Evolutionary conservation across 2,113 vertebrate genomes (phyloP).

Genomic region (Xenopus tropicalis): UCB_Xtro_10.0 CM004445.2:37766001-37766500

Average conservation of each 20-base stretch:
- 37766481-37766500: no score
- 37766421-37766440: not conserved
- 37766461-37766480: no score
- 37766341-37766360: slow-evolving; percentile 6
- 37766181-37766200: no score
- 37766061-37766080: slow-evolving; percentile 8
- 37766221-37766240: not conserved
- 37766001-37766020: no score
- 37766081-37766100: slow-evolving; percentile 16
- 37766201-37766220: not conserved
- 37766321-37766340: slow-evolving; percentile 1
- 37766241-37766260: not conserved
- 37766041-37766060: not conserved
- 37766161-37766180: no score
- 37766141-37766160: no score
- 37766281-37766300: slow-evolving; percentile 10
- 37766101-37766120: no score
- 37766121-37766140: no score
- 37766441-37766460: no score
- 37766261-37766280: not conserved
- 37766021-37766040: no score
- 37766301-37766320: not conserved
- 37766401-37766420: not conserved
- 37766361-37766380: slow-evolving; percentile 5
- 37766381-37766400: not conserved